A percentile compares a stretch with the other conserved stretches of the same genome.
These are phyloP conservation scores for Limnephilus lunatus DNA, from an alignment of 2,888 invertebrate species.

Conservation along the genomic window DNA sequence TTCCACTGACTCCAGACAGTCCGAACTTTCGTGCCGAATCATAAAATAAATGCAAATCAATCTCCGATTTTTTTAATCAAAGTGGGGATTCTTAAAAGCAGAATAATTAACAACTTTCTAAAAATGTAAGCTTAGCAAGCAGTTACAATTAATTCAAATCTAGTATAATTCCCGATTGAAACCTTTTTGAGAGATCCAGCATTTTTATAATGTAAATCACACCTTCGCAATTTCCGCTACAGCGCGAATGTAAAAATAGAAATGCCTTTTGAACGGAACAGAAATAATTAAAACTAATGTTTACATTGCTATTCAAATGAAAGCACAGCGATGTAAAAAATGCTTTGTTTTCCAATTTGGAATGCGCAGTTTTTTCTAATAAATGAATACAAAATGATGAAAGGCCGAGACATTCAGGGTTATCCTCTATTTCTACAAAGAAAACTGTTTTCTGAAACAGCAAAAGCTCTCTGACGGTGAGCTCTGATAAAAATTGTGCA, in stretches of 20 bases:
- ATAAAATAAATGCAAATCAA: no score
- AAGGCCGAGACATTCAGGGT: not conserved
- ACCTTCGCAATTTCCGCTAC: not conserved
- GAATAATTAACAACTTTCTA: not conserved
- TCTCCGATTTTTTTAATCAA: no score
- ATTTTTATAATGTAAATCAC: not conserved
- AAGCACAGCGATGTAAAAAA: not conserved
- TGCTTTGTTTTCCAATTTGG: not conserved
- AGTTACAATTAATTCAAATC: not conserved
- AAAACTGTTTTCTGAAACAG: no score
- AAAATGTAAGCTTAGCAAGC: not conserved
- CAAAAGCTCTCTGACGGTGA: no score
- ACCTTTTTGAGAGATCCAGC: not conserved
- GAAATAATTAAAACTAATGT: not conserved
- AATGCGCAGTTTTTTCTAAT: not conserved
- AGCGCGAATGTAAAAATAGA: not conserved
- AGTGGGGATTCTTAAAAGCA: no score
- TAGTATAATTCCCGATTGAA: not conserved
- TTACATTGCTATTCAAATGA: not conserved
- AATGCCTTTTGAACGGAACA: not conserved
- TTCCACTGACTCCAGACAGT: no score
- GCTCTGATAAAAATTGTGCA: no score
- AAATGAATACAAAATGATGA: not conserved
- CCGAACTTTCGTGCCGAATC: no score
- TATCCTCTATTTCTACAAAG: not conserved